phyloP scores from a whole-genome alignment of 2,797 vertebrate genomes.

The Lophius americanus region DNA sequence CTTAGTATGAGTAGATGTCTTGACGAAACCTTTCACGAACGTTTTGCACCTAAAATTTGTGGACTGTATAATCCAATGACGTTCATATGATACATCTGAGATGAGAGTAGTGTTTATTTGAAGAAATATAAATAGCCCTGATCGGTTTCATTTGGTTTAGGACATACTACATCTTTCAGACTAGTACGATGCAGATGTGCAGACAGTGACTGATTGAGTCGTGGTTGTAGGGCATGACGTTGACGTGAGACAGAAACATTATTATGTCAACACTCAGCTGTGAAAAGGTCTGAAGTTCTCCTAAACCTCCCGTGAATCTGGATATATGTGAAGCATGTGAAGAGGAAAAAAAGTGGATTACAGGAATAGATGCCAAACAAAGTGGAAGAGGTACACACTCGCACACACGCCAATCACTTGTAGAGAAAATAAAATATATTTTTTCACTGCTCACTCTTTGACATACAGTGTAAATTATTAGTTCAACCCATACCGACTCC shows the following conservation, averaged over 20 bases:
- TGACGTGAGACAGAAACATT: conserved; percentile 5
- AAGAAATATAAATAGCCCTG: neutral
- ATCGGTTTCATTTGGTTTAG: conserved; percentile 13
- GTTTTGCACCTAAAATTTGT: conserved; percentile 2
- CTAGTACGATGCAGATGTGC: neutral
- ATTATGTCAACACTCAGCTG: neutral
- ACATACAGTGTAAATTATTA: conserved; percentile 48
- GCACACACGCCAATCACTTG: conserved; percentile 15
- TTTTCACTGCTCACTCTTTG: conserved; percentile 33
- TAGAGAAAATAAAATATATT: conserved; percentile 46
- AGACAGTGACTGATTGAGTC: conserved; percentile 1
- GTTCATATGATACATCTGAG: conserved; percentile 4
- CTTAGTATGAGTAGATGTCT: conserved; percentile 1
- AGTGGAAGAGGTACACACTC: conserved; percentile 76
- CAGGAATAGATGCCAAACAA: conserved; percentile 85
- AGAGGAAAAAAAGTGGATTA: conserved; percentile 64
- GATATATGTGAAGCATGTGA: conserved; percentile 66
- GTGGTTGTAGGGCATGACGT: neutral
- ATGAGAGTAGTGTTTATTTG: conserved; percentile 8
- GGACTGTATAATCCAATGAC: neutral
- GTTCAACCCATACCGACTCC: conserved; percentile 79
- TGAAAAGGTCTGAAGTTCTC: conserved; percentile 22
- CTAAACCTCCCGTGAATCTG: conserved; percentile 74
- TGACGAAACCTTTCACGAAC: neutral
- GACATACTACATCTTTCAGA: conserved; percentile 2